phyloP scores from a whole-genome alignment of 2,113 vertebrate species.

The Anolis carolinensis region DNA sequence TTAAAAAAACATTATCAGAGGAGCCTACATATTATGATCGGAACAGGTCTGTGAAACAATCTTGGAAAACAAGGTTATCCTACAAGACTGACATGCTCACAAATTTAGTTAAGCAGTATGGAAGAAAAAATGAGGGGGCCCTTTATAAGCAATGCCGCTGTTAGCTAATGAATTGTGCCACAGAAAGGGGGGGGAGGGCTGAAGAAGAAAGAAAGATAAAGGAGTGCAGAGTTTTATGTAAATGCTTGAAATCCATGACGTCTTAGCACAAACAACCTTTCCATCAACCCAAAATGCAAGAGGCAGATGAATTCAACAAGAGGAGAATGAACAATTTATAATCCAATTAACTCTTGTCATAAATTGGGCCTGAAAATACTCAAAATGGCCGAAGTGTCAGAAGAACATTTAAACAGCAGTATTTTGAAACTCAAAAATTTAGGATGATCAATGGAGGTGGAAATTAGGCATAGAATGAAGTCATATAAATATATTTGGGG shows the following conservation, averaged over 20 bases:
- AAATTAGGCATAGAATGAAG: too few relatives aligned
- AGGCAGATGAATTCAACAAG: neutral
- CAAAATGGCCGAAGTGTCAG: neutral
- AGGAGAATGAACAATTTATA: neutral
- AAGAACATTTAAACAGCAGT: neutral
- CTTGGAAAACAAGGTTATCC: slow-evolving; percentile 10
- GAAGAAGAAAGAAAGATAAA: neutral
- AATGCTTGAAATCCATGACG: neutral
- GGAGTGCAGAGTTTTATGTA: neutral
- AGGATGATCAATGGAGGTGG: too few relatives aligned
- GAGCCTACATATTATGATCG: slow-evolving; percentile 2
- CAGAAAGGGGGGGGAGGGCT: neutral
- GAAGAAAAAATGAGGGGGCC: slow-evolving; percentile 2
- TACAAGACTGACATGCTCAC: slow-evolving; percentile 1
- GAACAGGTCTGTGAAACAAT: slow-evolving; percentile 10
- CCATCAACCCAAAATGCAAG: neutral
- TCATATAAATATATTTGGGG: too few relatives aligned
- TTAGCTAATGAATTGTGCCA: slow-evolving; percentile 8
- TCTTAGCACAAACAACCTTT: neutral
- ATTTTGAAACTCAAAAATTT: neutral
- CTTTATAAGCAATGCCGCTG: neutral
- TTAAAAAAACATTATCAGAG: neutral
- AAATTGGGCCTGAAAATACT: neutral
- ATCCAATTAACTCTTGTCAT: neutral
- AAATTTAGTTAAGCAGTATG: slow-evolving; percentile 12